Base-by-base conservation (phyloP, 2,113 vertebrate species). In the Chelonoidis abingdonii region DNA sequence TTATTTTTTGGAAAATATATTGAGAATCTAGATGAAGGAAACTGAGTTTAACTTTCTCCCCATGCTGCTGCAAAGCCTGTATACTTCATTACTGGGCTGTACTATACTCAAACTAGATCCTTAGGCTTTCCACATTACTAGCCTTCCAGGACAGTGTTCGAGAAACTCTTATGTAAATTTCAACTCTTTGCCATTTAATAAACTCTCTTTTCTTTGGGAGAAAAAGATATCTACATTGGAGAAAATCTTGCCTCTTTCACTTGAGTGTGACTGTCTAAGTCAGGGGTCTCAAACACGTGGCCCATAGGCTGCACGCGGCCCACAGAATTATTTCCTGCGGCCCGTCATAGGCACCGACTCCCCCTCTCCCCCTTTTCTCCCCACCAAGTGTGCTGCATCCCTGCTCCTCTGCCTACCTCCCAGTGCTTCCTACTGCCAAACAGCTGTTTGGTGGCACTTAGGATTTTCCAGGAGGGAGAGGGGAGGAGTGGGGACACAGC, bases 1-100 rank as follows among this genome's bases (percentile, higher is more conserved):
- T 87, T 94, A 89, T 95, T 90, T 85, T 91, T 80, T 69, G 3
- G 25, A 59, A 95, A 96, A n/a, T 22, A 6, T 29, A 69, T 7
- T 65, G 78, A 76, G 75, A 85, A 80, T 49, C 83, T 62, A 52
- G 22, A 65, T 65, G 50, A 91, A 96, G 79, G 53, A 94, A 87
- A 56, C 47, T 54, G 84, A 92, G 53, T 90, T 83, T 49, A 4
- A 4, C 24, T 84, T 96, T 90, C 54, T 89, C 11, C 85, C 90
- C 62, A 83, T 35, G 62, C 41, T 79, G 54, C 57, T 72, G 86
- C 50, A 72, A 44, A 91, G 29, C 8, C 19, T 93, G 80, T 65
- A 1, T 78, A 81, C 9, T 92, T 92, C 83, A 72, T 54, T 89
- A 56, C 47, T 82, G 5, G 83, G 3, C 41, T 88, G 14, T 89